Conservation (phyloP, 2,797 vertebrate genomes). For the Peromyscus eremicus region DNA sequence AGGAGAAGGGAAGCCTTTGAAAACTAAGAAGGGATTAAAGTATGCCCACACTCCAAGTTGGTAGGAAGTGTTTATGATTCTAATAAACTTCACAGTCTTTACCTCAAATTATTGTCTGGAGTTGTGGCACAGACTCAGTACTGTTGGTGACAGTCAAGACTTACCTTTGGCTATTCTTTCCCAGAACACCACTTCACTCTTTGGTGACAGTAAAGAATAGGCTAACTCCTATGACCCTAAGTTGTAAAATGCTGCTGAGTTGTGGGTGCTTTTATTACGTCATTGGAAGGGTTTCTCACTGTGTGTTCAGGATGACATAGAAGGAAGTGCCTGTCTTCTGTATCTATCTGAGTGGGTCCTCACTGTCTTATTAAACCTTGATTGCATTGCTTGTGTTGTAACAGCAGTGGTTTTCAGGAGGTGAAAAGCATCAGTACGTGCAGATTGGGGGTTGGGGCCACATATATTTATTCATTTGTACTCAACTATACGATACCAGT, state of each 20-base stretch:
- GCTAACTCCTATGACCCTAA: background rate
- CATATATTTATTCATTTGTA: background rate
- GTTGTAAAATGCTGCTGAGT: background rate
- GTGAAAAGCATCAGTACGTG: background rate
- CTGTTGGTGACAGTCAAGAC: background rate
- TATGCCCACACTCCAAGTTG: background rate
- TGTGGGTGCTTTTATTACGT: background rate
- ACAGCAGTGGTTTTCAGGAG: slow-evolving; percentile 30
- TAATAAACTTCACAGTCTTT: background rate
- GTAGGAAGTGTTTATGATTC: background rate
- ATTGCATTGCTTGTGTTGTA: background rate
- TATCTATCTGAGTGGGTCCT: background rate
- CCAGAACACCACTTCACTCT: background rate
- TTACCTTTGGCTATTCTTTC: background rate
- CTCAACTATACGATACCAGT: background rate
- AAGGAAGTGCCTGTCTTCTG: background rate
- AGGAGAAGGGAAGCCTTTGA: background rate
- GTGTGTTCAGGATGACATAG: background rate
- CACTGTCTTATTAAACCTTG: background rate
- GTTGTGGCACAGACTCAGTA: background rate
- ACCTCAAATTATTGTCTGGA: background rate
- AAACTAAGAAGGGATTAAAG: background rate
- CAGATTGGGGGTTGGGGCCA: background rate
- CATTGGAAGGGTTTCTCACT: background rate
- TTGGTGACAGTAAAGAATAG: background rate